phyloP scores from a whole-genome alignment of 2,113 vertebrate genomes.

The Macroglossus sobrinus region DNA sequence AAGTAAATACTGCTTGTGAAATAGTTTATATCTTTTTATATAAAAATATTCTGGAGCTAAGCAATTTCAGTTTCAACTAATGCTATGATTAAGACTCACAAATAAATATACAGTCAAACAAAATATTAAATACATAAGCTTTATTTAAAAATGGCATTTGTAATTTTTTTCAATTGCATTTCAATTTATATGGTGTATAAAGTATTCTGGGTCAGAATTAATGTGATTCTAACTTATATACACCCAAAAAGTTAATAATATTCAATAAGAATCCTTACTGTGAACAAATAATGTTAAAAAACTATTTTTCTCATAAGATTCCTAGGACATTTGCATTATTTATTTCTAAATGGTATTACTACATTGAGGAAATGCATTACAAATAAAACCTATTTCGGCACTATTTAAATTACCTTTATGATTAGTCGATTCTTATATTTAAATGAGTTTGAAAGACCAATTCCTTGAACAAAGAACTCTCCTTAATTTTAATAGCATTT shows the following conservation, averaged over 20 bases:
- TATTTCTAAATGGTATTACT: constrained; percentile 53
- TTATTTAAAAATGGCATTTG: constrained; percentile 26
- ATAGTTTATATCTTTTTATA: neutral
- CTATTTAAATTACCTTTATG: constrained; percentile 43
- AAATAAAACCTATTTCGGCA: constrained; percentile 43
- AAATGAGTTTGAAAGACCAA: constrained; percentile 61
- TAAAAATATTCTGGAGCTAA: neutral
- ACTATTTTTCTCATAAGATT: constrained; percentile 43
- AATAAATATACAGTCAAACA: constrained; percentile 10
- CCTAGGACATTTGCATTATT: constrained; percentile 36
- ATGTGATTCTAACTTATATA: constrained; percentile 49
- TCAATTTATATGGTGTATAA: neutral
- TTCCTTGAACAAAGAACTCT: constrained; percentile 4
- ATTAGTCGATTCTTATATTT: constrained; percentile 41
- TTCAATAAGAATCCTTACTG: constrained; percentile 37
- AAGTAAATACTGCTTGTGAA: neutral
- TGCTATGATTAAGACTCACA: neutral
- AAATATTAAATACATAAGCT: constrained; percentile 27
- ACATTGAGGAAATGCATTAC: neutral
- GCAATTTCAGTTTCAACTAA: neutral
- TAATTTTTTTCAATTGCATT: neutral
- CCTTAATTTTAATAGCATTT: constrained; percentile 8
- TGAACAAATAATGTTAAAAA: constrained; percentile 41
- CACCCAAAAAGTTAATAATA: constrained; percentile 55
- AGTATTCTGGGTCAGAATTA: constrained; percentile 22